Conservation (phyloP, 2,888 invertebrate species). For the Ochropleura leucogaster region DNA sequence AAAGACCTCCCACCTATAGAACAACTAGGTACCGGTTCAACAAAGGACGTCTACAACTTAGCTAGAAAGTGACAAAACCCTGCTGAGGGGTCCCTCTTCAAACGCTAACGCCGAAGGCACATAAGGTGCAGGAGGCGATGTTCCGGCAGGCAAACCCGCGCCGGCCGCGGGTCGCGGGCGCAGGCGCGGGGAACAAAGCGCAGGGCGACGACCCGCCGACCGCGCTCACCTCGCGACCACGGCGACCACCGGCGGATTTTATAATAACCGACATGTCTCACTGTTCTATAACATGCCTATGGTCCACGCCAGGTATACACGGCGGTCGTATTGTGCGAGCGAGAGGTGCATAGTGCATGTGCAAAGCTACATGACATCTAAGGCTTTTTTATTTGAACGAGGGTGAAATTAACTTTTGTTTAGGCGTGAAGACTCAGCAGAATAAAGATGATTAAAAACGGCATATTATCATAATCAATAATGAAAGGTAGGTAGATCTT, state of each 20-base stretch:
- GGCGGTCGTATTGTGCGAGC: conserved; percentile 9
- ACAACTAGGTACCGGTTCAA: background rate
- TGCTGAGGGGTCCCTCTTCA: conserved; percentile 63
- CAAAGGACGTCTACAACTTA: conserved; percentile 13
- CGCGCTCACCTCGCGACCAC: conserved; percentile 75
- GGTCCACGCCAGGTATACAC: conserved; percentile 9
- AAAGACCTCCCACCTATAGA: background rate
- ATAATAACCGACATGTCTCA: conserved; percentile 69
- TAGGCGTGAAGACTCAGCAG: background rate
- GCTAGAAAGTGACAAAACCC: conserved; percentile 22
- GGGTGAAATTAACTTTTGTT: background rate
- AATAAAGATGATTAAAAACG: background rate
- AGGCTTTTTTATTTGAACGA: conserved; percentile 7
- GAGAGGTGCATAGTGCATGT: conserved; percentile 19
- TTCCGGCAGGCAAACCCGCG: conserved; percentile 65
- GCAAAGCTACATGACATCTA: conserved; percentile 1
- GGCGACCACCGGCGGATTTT: conserved; percentile 69
- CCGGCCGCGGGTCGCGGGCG: conserved; percentile 50
- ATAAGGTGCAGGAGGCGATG: conserved; percentile 64
- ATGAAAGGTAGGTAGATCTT: background rate
- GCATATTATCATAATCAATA: background rate
- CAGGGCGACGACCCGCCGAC: conserved; percentile 81
- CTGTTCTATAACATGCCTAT: conserved; percentile 56
- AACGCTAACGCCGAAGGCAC: conserved; percentile 68
- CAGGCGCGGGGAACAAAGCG: conserved; percentile 82